Percentiles rank a stretch among this genome's conserved stretches.
These are phyloP conservation scores for Kobus ellipsiprymnus DNA, from an alignment of 2,113 vertebrate genomes.

Conservation along the genomic window DNA sequence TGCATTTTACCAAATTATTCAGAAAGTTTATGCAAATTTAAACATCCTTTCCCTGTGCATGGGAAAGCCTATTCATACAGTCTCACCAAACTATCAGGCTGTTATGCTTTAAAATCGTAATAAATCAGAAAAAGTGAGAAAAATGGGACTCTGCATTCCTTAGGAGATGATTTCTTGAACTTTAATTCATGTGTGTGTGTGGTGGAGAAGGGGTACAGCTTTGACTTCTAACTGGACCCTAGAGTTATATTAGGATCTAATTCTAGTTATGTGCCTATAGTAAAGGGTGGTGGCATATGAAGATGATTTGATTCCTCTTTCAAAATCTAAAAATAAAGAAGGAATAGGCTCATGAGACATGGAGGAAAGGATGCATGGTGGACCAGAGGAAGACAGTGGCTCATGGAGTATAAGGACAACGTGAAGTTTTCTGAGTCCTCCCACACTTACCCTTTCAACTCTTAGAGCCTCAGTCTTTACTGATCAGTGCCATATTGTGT, in stretches of 20 bases:
- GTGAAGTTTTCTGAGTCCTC: not conserved
- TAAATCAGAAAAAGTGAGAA: not conserved
- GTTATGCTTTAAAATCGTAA: not conserved
- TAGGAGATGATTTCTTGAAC: not conserved
- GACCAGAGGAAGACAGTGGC: not conserved
- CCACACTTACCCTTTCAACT: not conserved
- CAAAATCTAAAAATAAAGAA: not conserved
- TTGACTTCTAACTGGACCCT: not conserved
- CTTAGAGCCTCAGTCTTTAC: not conserved
- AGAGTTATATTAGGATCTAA: not conserved
- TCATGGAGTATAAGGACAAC: not conserved
- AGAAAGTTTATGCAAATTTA: conserved; percentile 69
- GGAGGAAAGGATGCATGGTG: not conserved
- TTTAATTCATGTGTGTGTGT: not conserved
- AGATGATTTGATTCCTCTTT: not conserved
- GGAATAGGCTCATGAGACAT: not conserved
- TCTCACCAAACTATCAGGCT: not conserved
- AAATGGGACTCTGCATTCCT: not conserved
- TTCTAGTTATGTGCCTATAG: not conserved
- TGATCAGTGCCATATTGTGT: not conserved
- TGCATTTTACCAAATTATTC: conserved; percentile 65
- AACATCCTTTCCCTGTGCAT: not conserved
- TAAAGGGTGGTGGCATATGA: not conserved
- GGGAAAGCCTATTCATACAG: not conserved
- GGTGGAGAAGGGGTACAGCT: not conserved